phyloP scores from a whole-genome alignment of 2,113 vertebrate species.

The Pantherophis guttatus region DNA sequence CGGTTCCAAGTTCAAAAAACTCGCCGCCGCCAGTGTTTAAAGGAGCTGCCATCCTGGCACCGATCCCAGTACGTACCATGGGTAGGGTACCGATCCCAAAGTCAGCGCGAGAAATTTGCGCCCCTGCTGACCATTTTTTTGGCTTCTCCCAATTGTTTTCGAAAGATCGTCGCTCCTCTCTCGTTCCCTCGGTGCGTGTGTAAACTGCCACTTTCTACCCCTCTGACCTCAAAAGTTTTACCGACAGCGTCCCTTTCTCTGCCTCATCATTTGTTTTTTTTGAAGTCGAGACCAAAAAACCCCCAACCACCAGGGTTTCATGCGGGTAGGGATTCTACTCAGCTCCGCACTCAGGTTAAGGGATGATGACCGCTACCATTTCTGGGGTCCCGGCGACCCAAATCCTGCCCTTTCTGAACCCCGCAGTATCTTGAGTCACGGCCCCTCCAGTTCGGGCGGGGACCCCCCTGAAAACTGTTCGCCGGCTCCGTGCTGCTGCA shows the following conservation, averaged over 20 bases:
- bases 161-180: not conserved
- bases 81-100: not conserved
- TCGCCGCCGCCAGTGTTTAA: not conserved
- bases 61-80: not conserved
- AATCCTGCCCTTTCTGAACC: not conserved
- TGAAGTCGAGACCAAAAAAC: not conserved
- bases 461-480: slow-evolving; percentile 29
- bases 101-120: not conserved
- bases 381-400: not conserved
- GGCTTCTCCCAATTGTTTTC: not conserved
- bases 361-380: not conserved
- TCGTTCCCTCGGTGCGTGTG: not conserved
- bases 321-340: not conserved
- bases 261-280: not conserved
- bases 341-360: not conserved
- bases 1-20: not conserved
- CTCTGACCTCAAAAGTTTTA: not conserved
- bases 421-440: not conserved
- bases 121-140: not conserved
- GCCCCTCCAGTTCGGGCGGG: slow-evolving; percentile 21
- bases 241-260: not conserved
- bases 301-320: not conserved
- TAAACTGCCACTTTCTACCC: too few species aligned
- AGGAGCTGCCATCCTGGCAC: not conserved
- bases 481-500: slow-evolving; percentile 31